Conservation (phyloP, 2,113 vertebrate species). For the Pitta sordida region DNA sequence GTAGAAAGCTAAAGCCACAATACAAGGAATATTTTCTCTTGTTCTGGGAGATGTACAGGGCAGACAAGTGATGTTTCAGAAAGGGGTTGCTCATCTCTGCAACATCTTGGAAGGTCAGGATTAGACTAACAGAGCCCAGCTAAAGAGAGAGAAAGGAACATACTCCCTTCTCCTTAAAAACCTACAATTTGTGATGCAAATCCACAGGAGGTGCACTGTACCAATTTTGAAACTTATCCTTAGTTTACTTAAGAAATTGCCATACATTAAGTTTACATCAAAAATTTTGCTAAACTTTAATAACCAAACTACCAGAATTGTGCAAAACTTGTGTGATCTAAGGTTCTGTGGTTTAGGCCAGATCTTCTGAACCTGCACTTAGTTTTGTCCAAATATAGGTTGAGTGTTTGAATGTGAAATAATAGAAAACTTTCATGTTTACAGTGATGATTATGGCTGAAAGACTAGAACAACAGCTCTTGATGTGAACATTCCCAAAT, state of each 20-base stretch:
- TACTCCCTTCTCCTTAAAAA: background rate
- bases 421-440: background rate
- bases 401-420: background rate
- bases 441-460: background rate
- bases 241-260: background rate
- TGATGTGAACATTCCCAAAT: constrained; percentile 44
- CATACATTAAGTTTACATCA: background rate
- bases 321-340: background rate
- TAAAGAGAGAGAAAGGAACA: background rate
- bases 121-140: background rate
- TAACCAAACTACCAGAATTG: background rate
- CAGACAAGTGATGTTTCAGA: background rate
- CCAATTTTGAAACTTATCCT: background rate
- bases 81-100: background rate
- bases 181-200: background rate
- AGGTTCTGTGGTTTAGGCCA: background rate
- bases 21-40: background rate
- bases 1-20: background rate
- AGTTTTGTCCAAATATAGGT: background rate
- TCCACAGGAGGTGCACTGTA: background rate
- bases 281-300: background rate
- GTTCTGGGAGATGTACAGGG: background rate
- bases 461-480: constrained; percentile 3
- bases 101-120: background rate
- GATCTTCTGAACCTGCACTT: background rate